These are phyloP conservation scores for Acipenser transmontanus DNA, from an alignment of 2,797 vertebrate species.

Conservation along the genomic window DNA sequence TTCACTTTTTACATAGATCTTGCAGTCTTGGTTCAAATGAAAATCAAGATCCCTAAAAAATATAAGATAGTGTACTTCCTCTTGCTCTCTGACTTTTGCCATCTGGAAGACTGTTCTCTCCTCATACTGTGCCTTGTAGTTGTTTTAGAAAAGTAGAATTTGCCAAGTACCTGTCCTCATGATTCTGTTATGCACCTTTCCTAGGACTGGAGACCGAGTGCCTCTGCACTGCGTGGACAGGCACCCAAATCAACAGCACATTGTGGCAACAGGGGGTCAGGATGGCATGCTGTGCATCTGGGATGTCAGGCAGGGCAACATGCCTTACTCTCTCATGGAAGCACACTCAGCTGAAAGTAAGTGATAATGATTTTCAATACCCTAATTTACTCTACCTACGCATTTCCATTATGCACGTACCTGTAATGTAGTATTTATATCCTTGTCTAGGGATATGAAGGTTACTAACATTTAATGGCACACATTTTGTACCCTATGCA, in stretches of 20 bases:
- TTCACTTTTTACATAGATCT: not conserved
- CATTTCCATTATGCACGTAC: too few species aligned
- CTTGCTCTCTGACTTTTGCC: too few species aligned
- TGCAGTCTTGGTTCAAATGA: not conserved
- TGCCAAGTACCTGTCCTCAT: too few species aligned
- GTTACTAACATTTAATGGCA: too few species aligned
- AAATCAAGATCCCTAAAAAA: not conserved
- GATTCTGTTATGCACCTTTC: not conserved
- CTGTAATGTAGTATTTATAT: too few species aligned
- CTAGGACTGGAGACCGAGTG: constrained; percentile 80
- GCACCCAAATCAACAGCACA: constrained; percentile 93
- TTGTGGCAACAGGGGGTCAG: constrained; percentile 90
- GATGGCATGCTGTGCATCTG: constrained; percentile 94
- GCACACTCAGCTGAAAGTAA: constrained; percentile 94
- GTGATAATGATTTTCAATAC: constrained; percentile 27
- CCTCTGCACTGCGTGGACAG: constrained; percentile 89
- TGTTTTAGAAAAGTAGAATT: not conserved
- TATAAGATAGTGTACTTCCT: too few species aligned
- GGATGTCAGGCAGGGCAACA: constrained; percentile 84
- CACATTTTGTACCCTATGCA: too few species aligned
- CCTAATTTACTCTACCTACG: too few species aligned
- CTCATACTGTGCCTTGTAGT: too few species aligned
- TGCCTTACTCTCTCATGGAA: constrained; percentile 85
- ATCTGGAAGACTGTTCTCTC: too few species aligned
- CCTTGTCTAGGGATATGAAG: too few species aligned